phyloP scores from a whole-genome alignment of 2,797 vertebrate species.

The Nyctalus aviator region DNA sequence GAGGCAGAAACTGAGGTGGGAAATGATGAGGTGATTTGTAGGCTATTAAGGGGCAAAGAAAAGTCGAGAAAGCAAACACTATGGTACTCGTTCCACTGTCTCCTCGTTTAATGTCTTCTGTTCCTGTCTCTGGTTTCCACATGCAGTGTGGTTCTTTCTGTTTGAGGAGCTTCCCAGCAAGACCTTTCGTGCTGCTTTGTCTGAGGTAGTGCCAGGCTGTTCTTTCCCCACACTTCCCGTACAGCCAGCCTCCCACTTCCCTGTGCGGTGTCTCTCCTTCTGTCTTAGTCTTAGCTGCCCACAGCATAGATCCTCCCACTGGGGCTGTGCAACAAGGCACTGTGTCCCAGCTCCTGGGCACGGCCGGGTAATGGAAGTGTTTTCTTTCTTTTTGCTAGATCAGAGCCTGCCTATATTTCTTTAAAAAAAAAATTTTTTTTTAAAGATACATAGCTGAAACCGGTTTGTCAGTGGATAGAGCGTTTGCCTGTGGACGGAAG shows the following conservation, averaged over 20 bases:
- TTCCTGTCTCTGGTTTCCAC: background rate
- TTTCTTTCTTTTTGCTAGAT: background rate
- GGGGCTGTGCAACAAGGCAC: background rate
- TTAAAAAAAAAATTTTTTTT: background rate
- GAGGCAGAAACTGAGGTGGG: background rate
- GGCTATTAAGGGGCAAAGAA: background rate
- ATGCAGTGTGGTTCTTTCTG: background rate
- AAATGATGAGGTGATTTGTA: background rate
- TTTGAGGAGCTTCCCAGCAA: background rate
- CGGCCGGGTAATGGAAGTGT: background rate
- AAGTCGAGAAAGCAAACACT: background rate
- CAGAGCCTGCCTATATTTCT: background rate
- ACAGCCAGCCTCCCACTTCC: background rate
- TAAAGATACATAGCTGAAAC: too few relatives aligned
- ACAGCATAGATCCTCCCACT: background rate
- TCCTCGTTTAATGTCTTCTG: background rate
- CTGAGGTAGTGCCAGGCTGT: background rate
- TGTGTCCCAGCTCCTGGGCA: background rate
- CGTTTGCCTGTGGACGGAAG: too few relatives aligned
- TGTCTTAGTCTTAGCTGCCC: background rate
- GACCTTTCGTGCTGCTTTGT: fast-evolving
- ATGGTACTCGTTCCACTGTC: background rate
- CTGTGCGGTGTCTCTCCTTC: background rate
- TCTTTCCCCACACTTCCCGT: background rate
- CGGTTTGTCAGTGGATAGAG: too few relatives aligned